Evolutionary conservation across 2,888 invertebrate species (phyloP), one percentile per base, ranked within the genome.

Genomic region (Drosophila conformis): DNA sequence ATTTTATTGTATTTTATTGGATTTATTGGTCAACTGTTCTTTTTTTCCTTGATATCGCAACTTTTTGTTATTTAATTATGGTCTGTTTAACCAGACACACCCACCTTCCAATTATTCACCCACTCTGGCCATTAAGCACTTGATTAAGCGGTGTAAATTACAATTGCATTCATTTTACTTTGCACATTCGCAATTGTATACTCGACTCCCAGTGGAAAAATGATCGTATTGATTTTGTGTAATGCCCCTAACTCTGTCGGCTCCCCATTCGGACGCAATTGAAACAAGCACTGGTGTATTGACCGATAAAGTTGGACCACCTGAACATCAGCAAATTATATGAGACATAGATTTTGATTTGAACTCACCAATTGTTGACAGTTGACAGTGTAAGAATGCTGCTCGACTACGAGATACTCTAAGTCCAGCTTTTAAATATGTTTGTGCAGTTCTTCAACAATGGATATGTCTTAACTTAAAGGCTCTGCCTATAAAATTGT

Each of bases 71-170:
- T 42, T 57, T 57, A 57, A 57, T 57, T 42, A 57, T 42, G 42
- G 42, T 31, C 10, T 57, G 31, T 57, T 42, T 42, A 31, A 42
- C 42, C 57, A 31, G 57, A 42, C 57, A 57, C 31, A 21, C 42
- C 57, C 57, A 57, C 42, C 18, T 21, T 18, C 31, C 6, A 21
- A 31, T 38, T 31, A 31, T 8, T 5, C 57, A 57, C 57, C 57
- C 42, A 42, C 42, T 13, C 31, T 31, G 40, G 21, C 21, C 31
- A 57, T 71, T 69, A 74, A 77, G 65, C 80, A 77, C 78, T 80
- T 79, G 76, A 80, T 79, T 80, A 79, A 68, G 54, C 70, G 63
- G 52, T 46, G 69, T 79, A 73, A 80, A 79, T 79, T 79, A 79
- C 73, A 80, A 57, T 57, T 31, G 57, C 57, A 40, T 18, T 38